Percentiles rank a stretch among this genome's conserved stretches.
These are phyloP conservation scores for Nematostella vectensis DNA, from an alignment of 92 coral and sea anemone genomes.

Conservation along the genomic window DNA sequence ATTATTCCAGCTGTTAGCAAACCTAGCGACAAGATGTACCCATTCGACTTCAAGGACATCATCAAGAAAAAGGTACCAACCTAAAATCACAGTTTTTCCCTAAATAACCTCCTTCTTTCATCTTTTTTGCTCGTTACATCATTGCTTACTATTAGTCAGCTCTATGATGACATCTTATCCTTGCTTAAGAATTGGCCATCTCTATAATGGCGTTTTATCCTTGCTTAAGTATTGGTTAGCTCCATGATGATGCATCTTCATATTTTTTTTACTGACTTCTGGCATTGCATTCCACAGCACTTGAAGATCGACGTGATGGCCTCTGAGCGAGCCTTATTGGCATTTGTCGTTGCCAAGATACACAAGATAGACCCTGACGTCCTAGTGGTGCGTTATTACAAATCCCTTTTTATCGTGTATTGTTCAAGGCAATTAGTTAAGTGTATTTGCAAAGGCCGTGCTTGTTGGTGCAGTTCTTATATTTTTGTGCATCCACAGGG, in stretches of 20 bases:
- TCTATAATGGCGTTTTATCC: no score
- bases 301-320: slow-evolving; percentile 79
- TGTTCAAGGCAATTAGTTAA: neutral
- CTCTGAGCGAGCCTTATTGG: slow-evolving; percentile 83
- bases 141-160: no score
- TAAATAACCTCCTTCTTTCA: no score
- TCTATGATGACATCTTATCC: no score
- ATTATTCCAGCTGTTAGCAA: slow-evolving; percentile 71
- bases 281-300: slow-evolving; percentile 48
- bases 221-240: no score
- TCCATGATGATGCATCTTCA: no score
- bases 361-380: slow-evolving; percentile 95
- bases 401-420: neutral
- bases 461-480: neutral
- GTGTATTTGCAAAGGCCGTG: neutral
- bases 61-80: slow-evolving; percentile 65
- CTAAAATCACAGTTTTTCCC: no score
- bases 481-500: slow-evolving; percentile 39
- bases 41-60: slow-evolving; percentile 82
- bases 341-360: slow-evolving; percentile 86
- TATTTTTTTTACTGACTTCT: no score
- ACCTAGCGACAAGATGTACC: slow-evolving; percentile 84
- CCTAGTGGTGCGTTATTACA: slow-evolving; percentile 61
- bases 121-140: no score
- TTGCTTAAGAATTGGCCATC: no score